Conservation (phyloP, 1,140 invertebrate genomes). For the Macrobrachium rosenbergii region DNA sequence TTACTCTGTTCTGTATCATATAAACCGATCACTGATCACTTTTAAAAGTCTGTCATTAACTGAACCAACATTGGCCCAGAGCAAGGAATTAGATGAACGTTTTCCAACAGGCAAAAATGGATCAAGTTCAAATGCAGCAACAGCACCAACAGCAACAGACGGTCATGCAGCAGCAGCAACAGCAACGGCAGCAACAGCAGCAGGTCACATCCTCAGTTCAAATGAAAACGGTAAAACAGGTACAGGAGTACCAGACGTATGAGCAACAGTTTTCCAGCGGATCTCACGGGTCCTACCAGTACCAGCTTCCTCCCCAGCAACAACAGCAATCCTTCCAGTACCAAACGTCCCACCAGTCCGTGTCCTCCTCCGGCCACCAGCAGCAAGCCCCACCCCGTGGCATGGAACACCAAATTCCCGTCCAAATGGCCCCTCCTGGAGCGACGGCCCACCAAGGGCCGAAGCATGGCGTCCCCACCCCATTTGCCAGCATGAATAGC, state of each 20-base stretch:
- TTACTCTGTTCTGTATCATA: no score
- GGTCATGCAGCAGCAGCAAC: slow-evolving; percentile 5
- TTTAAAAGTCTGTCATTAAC: no score
- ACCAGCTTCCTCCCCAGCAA: not conserved
- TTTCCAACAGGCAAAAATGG: slow-evolving; percentile 50
- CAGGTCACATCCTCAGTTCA: slow-evolving; percentile 28
- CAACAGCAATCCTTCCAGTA: slow-evolving; percentile 28
- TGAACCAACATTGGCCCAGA: not conserved
- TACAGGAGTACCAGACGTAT: slow-evolving; percentile 32
- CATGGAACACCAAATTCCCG: not conserved
- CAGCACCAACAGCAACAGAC: not conserved
- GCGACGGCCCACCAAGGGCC: not conserved
- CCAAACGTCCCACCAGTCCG: slow-evolving; percentile 25
- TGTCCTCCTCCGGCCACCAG: slow-evolving; percentile 31
- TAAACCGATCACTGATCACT: no score
- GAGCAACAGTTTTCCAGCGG: slow-evolving; percentile 4
- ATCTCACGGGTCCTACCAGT: slow-evolving; percentile 9
- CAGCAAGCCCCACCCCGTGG: slow-evolving; percentile 15
- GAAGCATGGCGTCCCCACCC: not conserved
- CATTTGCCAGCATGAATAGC: slow-evolving; percentile 14
- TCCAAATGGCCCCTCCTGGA: not conserved
- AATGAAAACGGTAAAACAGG: slow-evolving; percentile 38
- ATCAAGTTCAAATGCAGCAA: slow-evolving; percentile 16
- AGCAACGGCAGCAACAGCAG: slow-evolving; percentile 33
- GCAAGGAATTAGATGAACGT: slow-evolving; percentile 32